A percentile compares a stretch with the other conserved stretches of the same genome.
phyloP scores from a whole-genome alignment of 2,797 vertebrate species.

The Orestias chungarensis region DNA sequence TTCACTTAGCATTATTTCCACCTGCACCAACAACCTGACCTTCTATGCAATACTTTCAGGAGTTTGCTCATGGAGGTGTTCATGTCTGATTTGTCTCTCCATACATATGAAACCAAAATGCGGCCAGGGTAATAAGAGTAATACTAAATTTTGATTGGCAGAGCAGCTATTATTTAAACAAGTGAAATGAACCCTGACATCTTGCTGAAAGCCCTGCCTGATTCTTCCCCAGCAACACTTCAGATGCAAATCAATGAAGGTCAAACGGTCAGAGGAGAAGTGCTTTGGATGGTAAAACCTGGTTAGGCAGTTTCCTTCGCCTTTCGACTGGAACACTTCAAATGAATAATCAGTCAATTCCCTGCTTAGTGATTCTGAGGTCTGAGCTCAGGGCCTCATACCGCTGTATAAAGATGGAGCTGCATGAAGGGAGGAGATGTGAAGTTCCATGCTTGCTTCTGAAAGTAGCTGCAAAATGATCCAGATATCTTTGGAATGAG shows the following conservation, averaged over 20 bases:
- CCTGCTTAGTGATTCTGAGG: not conserved
- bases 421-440: not conserved
- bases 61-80: not conserved
- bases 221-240: not conserved
- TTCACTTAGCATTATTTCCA: too few species aligned
- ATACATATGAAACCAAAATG: not conserved
- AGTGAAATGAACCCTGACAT: not conserved
- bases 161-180: not conserved
- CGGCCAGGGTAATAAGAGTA: not conserved
- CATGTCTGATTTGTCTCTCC: not conserved
- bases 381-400: not conserved
- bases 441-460: conserved; percentile 8
- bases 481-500: conserved; percentile 18
- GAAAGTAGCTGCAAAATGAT: conserved; percentile 14
- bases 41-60: too few species aligned
- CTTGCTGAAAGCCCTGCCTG: not conserved
- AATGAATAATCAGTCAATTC: not conserved
- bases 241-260: conserved; percentile 1
- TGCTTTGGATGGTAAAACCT: not conserved
- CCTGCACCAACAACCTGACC: not conserved
- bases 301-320: not conserved
- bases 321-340: not conserved
- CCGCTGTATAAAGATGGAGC: not conserved
- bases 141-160: not conserved
- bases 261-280: conserved; percentile 3